These are phyloP conservation scores for Campoletis sonorensis DNA, from an alignment of 1,140 invertebrate genomes.

Conservation along the genomic window DNA sequence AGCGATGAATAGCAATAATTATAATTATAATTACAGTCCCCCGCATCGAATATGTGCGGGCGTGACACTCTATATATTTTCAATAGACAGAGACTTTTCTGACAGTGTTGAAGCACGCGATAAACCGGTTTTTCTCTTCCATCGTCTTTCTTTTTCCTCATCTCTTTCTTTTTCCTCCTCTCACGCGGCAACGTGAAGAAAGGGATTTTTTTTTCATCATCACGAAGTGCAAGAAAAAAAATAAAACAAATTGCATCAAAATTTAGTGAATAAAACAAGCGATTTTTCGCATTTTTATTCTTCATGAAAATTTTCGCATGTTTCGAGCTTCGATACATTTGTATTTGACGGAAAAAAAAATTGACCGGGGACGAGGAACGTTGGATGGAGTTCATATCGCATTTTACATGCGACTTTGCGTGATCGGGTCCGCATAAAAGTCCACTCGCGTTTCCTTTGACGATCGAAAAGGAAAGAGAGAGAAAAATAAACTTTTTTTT, in stretches of 20 bases:
- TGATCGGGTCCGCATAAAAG: conserved; percentile 20
- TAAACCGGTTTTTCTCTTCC: no score
- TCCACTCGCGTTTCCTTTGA: conserved; percentile 16
- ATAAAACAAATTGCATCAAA: not conserved
- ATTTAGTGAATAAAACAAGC: no score
- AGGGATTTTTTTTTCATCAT: not conserved
- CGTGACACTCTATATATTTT: conserved; percentile 28
- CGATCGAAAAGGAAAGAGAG: conserved; percentile 3
- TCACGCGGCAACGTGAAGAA: not conserved
- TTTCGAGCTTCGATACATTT: not conserved
- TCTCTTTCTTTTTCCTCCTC: no score
- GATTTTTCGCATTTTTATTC: not conserved
- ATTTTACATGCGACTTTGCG: conserved; percentile 41
- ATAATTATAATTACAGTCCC: conserved; percentile 36
- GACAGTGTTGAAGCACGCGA: no score
- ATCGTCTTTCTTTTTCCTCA: no score
- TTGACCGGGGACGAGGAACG: no score
- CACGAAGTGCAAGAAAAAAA: not conserved
- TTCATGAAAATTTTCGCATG: not conserved
- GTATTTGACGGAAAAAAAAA: not conserved
- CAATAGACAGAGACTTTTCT: not conserved
- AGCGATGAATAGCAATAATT: conserved; percentile 38
- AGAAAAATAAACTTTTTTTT: not conserved
- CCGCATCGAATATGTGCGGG: not conserved
- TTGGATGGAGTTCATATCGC: no score